phyloP scores from a whole-genome alignment of 2,888 invertebrate species.

The Tenthredo amoena region DNA sequence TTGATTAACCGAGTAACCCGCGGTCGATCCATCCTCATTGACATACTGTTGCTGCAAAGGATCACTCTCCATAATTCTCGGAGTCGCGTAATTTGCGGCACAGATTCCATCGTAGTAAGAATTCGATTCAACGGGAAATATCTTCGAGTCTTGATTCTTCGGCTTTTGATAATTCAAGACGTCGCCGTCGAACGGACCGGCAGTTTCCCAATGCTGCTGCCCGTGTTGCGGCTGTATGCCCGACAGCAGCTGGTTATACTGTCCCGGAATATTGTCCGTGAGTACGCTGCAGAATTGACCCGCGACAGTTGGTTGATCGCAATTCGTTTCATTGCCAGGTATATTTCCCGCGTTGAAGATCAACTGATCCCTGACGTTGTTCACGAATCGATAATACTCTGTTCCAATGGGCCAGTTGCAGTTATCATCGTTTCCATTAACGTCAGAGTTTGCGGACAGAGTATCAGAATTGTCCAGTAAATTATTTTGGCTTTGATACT shows the following conservation, averaged over 20 bases:
- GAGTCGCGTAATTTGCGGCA: not conserved
- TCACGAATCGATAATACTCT: slow-evolving; percentile 63
- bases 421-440: slow-evolving; percentile 65
- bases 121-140: not conserved
- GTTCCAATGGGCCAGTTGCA: slow-evolving; percentile 45
- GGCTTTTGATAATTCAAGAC: not conserved
- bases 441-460: slow-evolving; percentile 73
- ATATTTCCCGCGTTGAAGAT: slow-evolving; percentile 8
- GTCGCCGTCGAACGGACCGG: not conserved
- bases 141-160: not conserved
- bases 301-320: not conserved
- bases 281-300: slow-evolving; percentile 30
- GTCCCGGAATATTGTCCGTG: not conserved
- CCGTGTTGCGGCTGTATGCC: not conserved
- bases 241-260: slow-evolving; percentile 36
- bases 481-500: slow-evolving; percentile 61
- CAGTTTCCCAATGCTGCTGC: slow-evolving; percentile 29
- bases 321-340: not conserved
- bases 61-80: not conserved
- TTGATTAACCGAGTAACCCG: slow-evolving; percentile 12
- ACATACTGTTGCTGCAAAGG: slow-evolving; percentile 21
- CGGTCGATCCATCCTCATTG: not conserved
- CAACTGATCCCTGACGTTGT: slow-evolving; percentile 57
- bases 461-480: slow-evolving; percentile 73
- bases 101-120: slow-evolving; percentile 15